Conservation (phyloP, 2,888 invertebrate genomes). For the Amblyjoppa fuscipennis region DNA sequence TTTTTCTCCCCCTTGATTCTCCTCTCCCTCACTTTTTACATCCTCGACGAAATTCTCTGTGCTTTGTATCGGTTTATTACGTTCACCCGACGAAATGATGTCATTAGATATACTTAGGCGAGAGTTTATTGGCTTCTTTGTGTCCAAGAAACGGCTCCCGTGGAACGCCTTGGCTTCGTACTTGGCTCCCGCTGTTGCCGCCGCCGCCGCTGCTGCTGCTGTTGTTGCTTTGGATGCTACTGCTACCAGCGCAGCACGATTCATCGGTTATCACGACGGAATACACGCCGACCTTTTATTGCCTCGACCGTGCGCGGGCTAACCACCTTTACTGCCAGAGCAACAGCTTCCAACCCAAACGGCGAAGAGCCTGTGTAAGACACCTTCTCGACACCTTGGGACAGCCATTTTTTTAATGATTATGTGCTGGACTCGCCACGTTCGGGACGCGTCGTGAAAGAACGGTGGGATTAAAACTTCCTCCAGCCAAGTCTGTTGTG, state of each 20-base stretch:
- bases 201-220: not conserved
- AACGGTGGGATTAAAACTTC: conserved; percentile 56
- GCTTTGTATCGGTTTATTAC: conserved; percentile 78
- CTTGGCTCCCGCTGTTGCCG: conserved; percentile 19
- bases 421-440: conserved; percentile 33
- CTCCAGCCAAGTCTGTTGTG: not conserved
- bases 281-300: conserved; percentile 70
- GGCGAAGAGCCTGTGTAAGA: conserved; percentile 42
- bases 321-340: conserved; percentile 66
- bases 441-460: conserved; percentile 32
- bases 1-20: conserved; percentile 33
- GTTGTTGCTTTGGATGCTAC: conserved; percentile 26
- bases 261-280: conserved; percentile 75
- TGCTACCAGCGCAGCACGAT: conserved; percentile 62
- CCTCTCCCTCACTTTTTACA: conserved; percentile 68
- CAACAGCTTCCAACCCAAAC: conserved; percentile 29
- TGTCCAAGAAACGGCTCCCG: conserved; percentile 75
- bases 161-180: conserved; percentile 69
- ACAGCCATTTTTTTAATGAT: conserved; percentile 60
- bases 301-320: conserved; percentile 49
- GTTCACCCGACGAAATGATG: conserved; percentile 78
- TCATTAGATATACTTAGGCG: conserved; percentile 82
- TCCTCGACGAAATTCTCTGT: conserved; percentile 77
- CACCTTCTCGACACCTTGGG: conserved; percentile 59
- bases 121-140: conserved; percentile 80